Evolutionary conservation across 2,888 invertebrate species (phyloP), one percentile per base, ranked within the genome.

Genomic region (Lamproptera curius): DNA sequence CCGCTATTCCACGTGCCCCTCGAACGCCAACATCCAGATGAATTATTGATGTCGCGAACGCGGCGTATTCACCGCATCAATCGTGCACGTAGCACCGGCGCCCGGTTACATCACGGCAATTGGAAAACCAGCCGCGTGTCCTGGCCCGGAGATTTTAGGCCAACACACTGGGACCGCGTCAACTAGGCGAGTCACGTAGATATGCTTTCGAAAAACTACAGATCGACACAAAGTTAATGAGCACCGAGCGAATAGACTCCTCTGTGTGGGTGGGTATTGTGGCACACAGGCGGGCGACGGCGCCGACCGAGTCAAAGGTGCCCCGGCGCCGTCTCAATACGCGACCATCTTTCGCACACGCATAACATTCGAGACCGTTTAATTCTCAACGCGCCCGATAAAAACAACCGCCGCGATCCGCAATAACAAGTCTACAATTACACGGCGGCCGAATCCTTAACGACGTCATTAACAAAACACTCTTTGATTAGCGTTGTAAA

Each of bases 51-150:
- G 55, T 51, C 37, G 28, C 17, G 57, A 55, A 57, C 55, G 54
- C 56, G 51, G 58, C 53, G 55, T 60, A 59, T 62, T 62, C 64
- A 56, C 53, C 56, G 59, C 61, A 57, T 62, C 59, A 51, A 46
- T 58, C 54, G 61, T 49, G 58, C 55, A 56, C 55, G 54, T 51
- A 61, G 66, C 67, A 80, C 78, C 65, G 83, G 83, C 85, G 86
- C 82, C 84, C 65, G 61, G 68, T 86, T 82, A 80, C 83, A 80
- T 85, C 80, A 86, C 63, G 56, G 65, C 11, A 63, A 75, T 78
- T 77, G 79, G 79, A 83, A 83, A 85, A 76, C 76, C 79, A 66
- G 72, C 62, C 69, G 73, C 70, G 73, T 70, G 74, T 70, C 65
- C 57, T 58, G 67, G 68, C 70, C 72, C 67, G 71, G 78, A 76